phyloP scores from a whole-genome alignment of 2,113 vertebrate genomes.

The Bambusicola thoracicus region DNA sequence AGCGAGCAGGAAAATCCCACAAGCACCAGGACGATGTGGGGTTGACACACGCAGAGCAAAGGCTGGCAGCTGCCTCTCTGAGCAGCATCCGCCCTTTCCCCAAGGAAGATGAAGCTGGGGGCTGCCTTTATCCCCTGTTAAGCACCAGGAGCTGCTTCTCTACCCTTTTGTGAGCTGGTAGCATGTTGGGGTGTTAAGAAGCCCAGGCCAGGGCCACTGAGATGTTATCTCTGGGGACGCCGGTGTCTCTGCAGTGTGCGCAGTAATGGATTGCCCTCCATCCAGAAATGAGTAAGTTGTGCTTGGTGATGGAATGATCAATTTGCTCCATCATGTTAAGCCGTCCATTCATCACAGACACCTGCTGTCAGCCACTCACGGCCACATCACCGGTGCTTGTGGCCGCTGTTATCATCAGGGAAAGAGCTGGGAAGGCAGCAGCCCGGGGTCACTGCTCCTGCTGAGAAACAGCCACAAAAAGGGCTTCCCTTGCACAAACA shows the following conservation, averaged over 20 bases:
- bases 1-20: neutral
- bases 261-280: slow-evolving; percentile 67
- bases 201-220: neutral
- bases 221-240: slow-evolving; percentile 54
- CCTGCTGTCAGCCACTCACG: slow-evolving; percentile 64
- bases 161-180: neutral
- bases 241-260: slow-evolving; percentile 13
- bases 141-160: neutral
- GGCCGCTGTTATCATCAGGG: slow-evolving; percentile 47
- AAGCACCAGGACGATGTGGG: neutral
- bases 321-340: slow-evolving; percentile 73
- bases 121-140: neutral
- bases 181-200: neutral
- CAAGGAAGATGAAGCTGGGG: neutral
- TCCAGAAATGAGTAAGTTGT: slow-evolving; percentile 73
- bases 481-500: neutral
- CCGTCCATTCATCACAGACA: slow-evolving; percentile 78
- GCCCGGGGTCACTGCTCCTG: neutral
- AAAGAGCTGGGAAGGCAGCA: slow-evolving; percentile 62
- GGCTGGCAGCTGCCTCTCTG: neutral
- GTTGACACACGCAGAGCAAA: neutral
- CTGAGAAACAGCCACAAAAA: neutral
- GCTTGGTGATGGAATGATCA: slow-evolving; percentile 76
- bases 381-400: slow-evolving; percentile 55
- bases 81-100: neutral